Base-by-base conservation (phyloP, 2,888 invertebrate species). In the Ariolimax columbianus region DNA sequence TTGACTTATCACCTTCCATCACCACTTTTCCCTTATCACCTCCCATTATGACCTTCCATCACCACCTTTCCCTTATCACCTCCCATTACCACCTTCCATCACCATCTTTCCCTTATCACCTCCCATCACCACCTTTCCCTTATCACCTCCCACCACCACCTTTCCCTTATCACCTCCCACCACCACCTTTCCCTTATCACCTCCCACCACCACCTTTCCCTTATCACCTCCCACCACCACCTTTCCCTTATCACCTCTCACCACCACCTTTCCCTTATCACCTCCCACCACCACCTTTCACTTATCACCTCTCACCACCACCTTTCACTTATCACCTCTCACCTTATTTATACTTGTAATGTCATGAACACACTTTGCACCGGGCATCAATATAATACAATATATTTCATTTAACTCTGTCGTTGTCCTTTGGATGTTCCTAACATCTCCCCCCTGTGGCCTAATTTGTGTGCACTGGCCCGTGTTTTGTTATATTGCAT, bases 61-160 rank as follows among this genome's bases (percentile, higher is more conserved):
- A 36, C 55, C n/a, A 38, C 70, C 38, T 77, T 38, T 68, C 33
- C 63, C 47, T 68, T 51, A 77, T 36, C n/a, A 55, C n/a, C 30
- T 63, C 38, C 55, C 14, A 47, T 14, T 47, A 11, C 14, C 47
- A 11, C 47, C 14, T 59, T 30, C 51, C 36, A 36, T n/a, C 55
- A 36, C 55, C 40, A 6, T 40, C 47, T 47, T 33, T 47, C 51
- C 43, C 47, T 70, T 30, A 30, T 26, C 43, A 23, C 30, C 33
- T 51, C 4, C 40, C 6, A 4, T 47, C 38, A 7, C 81, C n/a
- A 33, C 17, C 17, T 33, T 33, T 33, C 9, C 33, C 33, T 33
- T 33, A 7, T 7, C 33, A 7, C 7, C 66, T 66, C 9, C 30
- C 7, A 11, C 33, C 17, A 4, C 33, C 33, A 33, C 66, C 17